Conservation (phyloP, 2,113 vertebrate genomes). For the Pseudonaja textilis region DNA sequence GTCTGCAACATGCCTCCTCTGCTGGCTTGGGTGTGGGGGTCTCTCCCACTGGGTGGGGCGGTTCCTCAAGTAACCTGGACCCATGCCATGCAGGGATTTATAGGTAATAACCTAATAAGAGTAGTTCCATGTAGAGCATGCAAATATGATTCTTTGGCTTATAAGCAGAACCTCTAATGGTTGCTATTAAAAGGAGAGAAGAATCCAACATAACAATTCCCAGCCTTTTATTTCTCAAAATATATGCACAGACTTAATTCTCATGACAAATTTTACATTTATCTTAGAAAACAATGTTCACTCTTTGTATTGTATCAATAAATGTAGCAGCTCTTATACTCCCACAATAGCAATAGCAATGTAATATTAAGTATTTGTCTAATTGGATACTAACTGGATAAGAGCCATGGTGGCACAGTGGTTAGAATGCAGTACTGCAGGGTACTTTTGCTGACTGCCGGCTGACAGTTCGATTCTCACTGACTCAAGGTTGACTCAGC, state of each 20-base stretch:
- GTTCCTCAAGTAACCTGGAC: too few species aligned
- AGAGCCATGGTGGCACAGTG: too few species aligned
- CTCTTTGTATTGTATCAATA: not conserved
- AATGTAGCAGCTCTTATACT: not conserved
- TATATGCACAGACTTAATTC: not conserved
- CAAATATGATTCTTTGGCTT: not conserved
- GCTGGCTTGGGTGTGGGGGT: too few species aligned
- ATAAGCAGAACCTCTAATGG: not conserved
- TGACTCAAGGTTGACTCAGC: too few species aligned
- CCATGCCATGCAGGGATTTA: too few species aligned
- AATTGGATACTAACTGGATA: not conserved
- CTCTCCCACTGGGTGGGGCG: too few species aligned
- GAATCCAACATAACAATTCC: not conserved
- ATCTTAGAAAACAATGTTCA: conserved; percentile 1
- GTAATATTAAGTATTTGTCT: not conserved
- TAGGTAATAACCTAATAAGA: too few species aligned
- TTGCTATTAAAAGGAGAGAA: not conserved
- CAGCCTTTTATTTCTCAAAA: not conserved
- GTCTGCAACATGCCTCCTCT: too few species aligned
- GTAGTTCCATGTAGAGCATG: too few species aligned
- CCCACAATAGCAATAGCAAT: not conserved
- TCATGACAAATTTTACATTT: conserved; percentile 2
- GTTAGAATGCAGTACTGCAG: too few species aligned
- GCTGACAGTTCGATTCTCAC: too few species aligned
- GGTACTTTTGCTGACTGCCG: too few species aligned